Percentiles rank a stretch among this genome's conserved stretches.
Evolutionary conservation across 2,113 vertebrate genomes (phyloP).

Genomic region (Nycticorax nycticorax): DNA sequence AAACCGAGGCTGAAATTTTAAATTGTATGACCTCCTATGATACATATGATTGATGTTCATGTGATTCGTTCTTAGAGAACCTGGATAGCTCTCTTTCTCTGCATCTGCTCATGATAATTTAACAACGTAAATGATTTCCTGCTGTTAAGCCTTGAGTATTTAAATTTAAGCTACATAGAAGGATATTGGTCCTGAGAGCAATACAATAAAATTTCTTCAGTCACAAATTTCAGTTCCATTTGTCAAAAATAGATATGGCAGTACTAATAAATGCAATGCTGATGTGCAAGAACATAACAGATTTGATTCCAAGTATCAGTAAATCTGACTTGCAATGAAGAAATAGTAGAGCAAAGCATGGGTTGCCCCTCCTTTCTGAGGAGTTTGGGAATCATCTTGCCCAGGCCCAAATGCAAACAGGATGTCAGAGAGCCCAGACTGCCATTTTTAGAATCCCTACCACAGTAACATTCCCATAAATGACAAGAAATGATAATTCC

Average conservation of each 20-base stretch:
- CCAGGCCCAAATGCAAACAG: neutral
- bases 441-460: neutral
- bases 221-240: neutral
- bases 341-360: neutral
- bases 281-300: neutral
- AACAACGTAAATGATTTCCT: neutral
- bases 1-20: neutral
- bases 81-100: neutral
- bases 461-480: neutral
- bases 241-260: neutral
- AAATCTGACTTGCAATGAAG: neutral
- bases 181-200: neutral
- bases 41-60: neutral
- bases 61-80: neutral
- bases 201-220: neutral
- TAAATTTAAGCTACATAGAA: neutral
- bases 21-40: neutral
- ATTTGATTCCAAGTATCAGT: neutral
- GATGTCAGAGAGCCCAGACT: neutral
- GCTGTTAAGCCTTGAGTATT: neutral
- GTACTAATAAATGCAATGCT: neutral
- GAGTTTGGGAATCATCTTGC: neutral
- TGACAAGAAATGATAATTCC: neutral
- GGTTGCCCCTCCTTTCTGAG: neutral
- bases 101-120: neutral